Evolutionary conservation across 92 coral and sea anemone species (phyloP).

Genomic region (Phymanthus crucifer): DNA sequence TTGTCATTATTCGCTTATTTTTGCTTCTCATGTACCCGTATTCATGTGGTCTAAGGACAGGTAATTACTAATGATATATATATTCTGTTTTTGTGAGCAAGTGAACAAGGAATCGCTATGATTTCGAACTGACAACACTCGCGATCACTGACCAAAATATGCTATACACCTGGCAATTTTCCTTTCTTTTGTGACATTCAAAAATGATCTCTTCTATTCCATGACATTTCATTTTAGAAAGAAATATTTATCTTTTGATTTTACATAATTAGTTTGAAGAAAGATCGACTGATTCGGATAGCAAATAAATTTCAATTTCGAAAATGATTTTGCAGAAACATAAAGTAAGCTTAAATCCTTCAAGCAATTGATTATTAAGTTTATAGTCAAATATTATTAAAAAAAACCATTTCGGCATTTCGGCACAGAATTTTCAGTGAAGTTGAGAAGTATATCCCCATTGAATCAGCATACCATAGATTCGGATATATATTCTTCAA

Average conservation of each 20-base stretch:
- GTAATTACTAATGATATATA: conserved; percentile 42
- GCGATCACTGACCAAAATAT: not conserved
- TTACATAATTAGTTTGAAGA: too few species aligned
- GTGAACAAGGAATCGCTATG: not conserved
- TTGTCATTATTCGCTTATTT: conserved; percentile 36
- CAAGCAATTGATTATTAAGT: too few species aligned
- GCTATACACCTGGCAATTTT: not conserved
- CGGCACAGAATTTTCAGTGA: not conserved
- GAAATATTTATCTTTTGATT: too few species aligned
- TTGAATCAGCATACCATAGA: not conserved
- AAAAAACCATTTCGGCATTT: too few species aligned
- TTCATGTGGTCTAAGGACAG: conserved; percentile 96
- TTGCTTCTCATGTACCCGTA: conserved; percentile 77
- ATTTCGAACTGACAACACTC: not conserved
- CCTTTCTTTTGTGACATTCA: not conserved
- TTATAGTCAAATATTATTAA: too few species aligned
- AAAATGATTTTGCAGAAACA: too few species aligned
- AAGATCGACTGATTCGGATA: too few species aligned
- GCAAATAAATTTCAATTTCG: too few species aligned
- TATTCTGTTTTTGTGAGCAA: not conserved
- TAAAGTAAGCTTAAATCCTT: too few species aligned
- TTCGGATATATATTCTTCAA: too few species aligned
- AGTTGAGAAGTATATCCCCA: not conserved
- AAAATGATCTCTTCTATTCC: not conserved
- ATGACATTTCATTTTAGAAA: not conserved